Evolutionary conservation across 2,797 vertebrate species (phyloP).

Genomic region (Champsocephalus gunnari): DNA sequence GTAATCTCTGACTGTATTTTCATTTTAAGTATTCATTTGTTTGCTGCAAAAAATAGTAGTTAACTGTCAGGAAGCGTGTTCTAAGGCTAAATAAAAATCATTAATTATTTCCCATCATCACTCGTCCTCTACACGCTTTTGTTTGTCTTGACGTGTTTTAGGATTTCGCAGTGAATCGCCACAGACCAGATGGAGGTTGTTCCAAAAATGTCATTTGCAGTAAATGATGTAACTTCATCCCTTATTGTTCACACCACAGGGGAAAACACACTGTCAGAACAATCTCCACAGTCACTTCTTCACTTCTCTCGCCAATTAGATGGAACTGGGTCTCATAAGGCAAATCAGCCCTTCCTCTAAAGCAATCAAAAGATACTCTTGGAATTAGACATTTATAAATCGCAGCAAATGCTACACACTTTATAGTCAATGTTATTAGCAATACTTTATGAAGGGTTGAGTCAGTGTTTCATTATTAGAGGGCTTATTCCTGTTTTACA

Average conservation of each 20-base stretch:
- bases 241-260: conserved; percentile 61
- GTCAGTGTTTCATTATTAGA: conserved; percentile 30
- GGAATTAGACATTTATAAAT: conserved; percentile 29
- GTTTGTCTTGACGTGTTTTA: conserved; percentile 51
- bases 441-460: conserved; percentile 36
- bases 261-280: conserved; percentile 68
- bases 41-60: neutral
- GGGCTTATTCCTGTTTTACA: conserved; percentile 4
- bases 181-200: conserved; percentile 74
- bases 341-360: conserved; percentile 30
- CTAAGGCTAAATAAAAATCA: conserved; percentile 17
- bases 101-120: conserved; percentile 49
- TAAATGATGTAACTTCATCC: conserved; percentile 73
- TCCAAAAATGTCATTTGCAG: conserved; percentile 75
- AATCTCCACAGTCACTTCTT: conserved; percentile 73
- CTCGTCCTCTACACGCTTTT: conserved; percentile 57
- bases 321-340: conserved; percentile 60
- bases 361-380: conserved; percentile 26
- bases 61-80: conserved; percentile 5
- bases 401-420: conserved; percentile 19
- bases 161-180: conserved; percentile 66
- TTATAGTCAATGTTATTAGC: conserved; percentile 21
- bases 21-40: conserved; percentile 3
- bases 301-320: conserved; percentile 57
- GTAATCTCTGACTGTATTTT: conserved; percentile 10